Base-by-base conservation (phyloP, 2,888 invertebrate species). In the Dusona sp. region DNA sequence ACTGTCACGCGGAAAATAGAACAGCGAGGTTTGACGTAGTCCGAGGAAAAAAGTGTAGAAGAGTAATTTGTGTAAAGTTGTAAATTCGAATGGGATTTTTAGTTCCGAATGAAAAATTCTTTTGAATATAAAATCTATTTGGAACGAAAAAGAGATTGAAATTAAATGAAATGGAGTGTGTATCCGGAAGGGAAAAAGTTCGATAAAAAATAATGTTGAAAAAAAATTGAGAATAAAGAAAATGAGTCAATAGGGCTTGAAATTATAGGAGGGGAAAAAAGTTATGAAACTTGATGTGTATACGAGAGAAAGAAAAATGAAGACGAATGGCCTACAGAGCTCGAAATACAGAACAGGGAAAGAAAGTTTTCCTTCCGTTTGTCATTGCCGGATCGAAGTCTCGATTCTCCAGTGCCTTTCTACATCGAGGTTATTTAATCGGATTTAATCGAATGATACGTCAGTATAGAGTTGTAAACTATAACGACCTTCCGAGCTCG, bases 371-470 rank as follows among this genome's bases (percentile, higher is more conserved):
- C 65, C 65, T 72, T 72, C 45, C 72, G 68, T 79, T 79, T 73
- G 25, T 74, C 57, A 68, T 74, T 74, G 65, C 61, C 45, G 51
- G 78, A 83, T 75, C 61, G 48, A 48, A 72, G 45, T 61, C 61
- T 61, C 61, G 29, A 29, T 29, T 29, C 29, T 7, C 29, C 16
- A 25, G 25, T 29, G 3, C 13, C 19, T 16, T 25, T 29, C 6
- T 61, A 29, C 16, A 13, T 13, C 13, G 57, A 25, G 22, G 61
- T 79, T 84, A 81, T 84, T 86, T 82, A 77, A 83, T 83, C 83
- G 83, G 77, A 68, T 83, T 80, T 72, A 84, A 83, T 87, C 86
- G 80, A 83, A 86, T 65, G 57, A 74, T 81, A 84, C 74, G 45
- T 79, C 73, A 22, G 77, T 78, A 36, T 36, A 57, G 38, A 13